phyloP scores from a whole-genome alignment of 2,888 invertebrate genomes.

The Phorcus lineatus region DNA sequence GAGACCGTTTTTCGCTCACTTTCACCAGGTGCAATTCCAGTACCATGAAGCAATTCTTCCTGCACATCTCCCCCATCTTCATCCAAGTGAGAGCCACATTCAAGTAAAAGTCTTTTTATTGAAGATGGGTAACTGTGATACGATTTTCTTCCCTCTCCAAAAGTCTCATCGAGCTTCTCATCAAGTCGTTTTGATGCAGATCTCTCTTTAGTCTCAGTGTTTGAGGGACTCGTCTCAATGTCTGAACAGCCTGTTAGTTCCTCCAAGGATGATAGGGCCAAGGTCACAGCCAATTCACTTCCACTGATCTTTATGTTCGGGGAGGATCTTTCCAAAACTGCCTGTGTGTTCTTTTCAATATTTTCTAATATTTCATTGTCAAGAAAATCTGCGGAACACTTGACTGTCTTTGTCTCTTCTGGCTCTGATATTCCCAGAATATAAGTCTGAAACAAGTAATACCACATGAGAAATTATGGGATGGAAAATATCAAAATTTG shows the following conservation, averaged over 20 bases:
- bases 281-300: conserved; percentile 58
- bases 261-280: conserved; percentile 67
- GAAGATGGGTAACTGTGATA: background rate
- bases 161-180: background rate
- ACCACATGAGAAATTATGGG: background rate
- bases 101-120: conserved; percentile 10
- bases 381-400: conserved; percentile 41
- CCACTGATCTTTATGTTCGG: conserved; percentile 57
- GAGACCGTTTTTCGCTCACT: background rate
- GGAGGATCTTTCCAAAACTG: conserved; percentile 45
- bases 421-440: conserved; percentile 56
- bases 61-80: background rate
- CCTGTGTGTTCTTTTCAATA: conserved; percentile 59
- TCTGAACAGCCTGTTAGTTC: conserved; percentile 49
- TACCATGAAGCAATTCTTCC: background rate
- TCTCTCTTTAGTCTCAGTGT: conserved; percentile 28
- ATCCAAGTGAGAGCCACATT: background rate
- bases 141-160: conserved; percentile 2
- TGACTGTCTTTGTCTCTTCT: conserved; percentile 45
- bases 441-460: conserved; percentile 54
- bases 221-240: conserved; percentile 15
- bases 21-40: background rate
- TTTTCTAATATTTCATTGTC: conserved; percentile 45
- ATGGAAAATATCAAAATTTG: background rate
- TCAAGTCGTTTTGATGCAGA: background rate